A percentile compares a stretch with the other conserved stretches of the same genome.
These are phyloP conservation scores for Sycobia sp. DNA, from an alignment of 1,140 invertebrate genomes.

Conservation along the genomic window DNA sequence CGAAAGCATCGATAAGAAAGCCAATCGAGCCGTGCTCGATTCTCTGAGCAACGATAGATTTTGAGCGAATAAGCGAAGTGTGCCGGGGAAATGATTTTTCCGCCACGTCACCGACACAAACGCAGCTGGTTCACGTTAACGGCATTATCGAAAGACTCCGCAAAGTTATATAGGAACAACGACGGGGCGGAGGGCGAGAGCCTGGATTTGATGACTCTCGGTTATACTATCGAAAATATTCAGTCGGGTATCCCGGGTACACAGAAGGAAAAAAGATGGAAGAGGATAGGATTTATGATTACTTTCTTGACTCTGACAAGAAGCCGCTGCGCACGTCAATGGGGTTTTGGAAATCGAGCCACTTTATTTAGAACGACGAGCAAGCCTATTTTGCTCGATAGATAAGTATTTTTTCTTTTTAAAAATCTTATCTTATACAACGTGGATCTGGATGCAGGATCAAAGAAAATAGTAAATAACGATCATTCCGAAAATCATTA, in stretches of 20 bases:
- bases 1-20: not conserved
- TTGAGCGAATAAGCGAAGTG: too few species aligned
- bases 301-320: too few species aligned
- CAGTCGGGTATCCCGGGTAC: not conserved
- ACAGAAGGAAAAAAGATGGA: not conserved
- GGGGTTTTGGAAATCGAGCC: too few species aligned
- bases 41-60: constrained; percentile 1
- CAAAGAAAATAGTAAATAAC: too few species aligned
- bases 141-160: constrained; percentile 16
- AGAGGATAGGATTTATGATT: constrained; percentile 33
- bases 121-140: constrained; percentile 25
- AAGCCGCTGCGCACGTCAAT: too few species aligned
- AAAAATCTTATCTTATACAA: too few species aligned
- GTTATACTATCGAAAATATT: constrained; percentile 26
- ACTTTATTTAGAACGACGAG: too few species aligned
- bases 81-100: constrained; percentile 4
- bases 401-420: too few species aligned
- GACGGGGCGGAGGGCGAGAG: constrained; percentile 17
- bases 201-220: constrained; percentile 33
- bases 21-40: not conserved
- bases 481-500: too few species aligned
- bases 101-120: constrained; percentile 8
- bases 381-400: too few species aligned
- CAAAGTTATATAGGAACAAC: constrained; percentile 3
- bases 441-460: too few species aligned